Base-by-base conservation (phyloP, 2,888 invertebrate species). In the Eurytoma adleriae region DNA sequence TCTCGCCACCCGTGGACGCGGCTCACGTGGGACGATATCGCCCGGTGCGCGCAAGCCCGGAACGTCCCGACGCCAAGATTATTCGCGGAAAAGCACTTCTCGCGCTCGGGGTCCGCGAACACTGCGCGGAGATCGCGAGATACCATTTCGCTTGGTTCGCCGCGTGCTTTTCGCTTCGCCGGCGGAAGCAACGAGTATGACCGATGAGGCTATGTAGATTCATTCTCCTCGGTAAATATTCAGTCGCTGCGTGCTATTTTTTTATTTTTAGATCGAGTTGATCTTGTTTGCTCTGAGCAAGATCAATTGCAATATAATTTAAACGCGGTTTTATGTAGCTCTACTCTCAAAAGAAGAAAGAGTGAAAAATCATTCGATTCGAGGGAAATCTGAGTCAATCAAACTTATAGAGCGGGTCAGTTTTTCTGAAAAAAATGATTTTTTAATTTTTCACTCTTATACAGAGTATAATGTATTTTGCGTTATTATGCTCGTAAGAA, bases 41-140 rank as follows among this genome's bases (percentile, higher is more conserved):
- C 27, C n/a, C 52, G 0, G 27, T 12, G 20, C 56, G n/a, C 54
- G 16, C n/a, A n/a, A 50, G 50, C 40, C 40, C 40, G 40, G 40
- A 40, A 72, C 52, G 18, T 61, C 57, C 59, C 72, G 72, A 30
- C 16, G 24, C 3, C 12, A n/a, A 56, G 66, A 76, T 80, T 80
- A 80, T 80, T 80, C 80, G 80, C 68, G 68, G 80, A 80, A 80
- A 72, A 76, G 76, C 68, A 71, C 72, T 80, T 80, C 66, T 76
- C 61, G 61, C 79, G 75, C 69, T 62, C 30, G 62, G 24, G 56
- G 20, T 40, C 18, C 5, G n/a, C 10, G 66, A 40, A 40, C 40
- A 40, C 40, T 10, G 14, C 3, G 50, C n/a, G 14, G 66, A 48
- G 74, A 24, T 72, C 62, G 50, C 24, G 54, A 18, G 27, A 40